Evolutionary conservation across 1,140 invertebrate species (phyloP).

Genomic region (Caenorhabditis tropicalis): DNA sequence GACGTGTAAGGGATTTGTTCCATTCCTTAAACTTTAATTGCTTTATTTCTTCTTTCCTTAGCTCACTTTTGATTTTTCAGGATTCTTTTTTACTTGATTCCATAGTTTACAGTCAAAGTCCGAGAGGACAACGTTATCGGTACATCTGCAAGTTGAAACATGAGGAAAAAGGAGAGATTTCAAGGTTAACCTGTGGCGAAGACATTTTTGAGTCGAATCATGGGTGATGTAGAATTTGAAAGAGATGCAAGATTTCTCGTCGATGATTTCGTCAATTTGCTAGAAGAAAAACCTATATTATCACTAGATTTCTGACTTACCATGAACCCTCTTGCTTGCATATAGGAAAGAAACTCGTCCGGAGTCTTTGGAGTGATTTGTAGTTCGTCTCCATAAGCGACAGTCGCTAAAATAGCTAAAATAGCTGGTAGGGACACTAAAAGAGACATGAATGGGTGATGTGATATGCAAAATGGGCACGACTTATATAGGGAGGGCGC

Average conservation of each 20-base stretch:
- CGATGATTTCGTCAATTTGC: slow-evolving; percentile 12
- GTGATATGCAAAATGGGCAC: slow-evolving; percentile 22
- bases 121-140: not conserved
- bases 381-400: not conserved
- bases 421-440: slow-evolving; percentile 28
- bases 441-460: slow-evolving; percentile 36
- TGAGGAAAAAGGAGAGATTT: not conserved
- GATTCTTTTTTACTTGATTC: slow-evolving; percentile 9
- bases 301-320: not conserved
- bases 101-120: slow-evolving; percentile 16
- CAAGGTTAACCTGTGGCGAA: not conserved
- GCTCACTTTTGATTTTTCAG: not conserved
- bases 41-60: not conserved
- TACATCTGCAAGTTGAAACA: not conserved
- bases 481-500: slow-evolving; percentile 32
- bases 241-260: not conserved
- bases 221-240: slow-evolving; percentile 37
- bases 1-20: not conserved
- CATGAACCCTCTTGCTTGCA: slow-evolving; percentile 16
- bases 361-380: not conserved
- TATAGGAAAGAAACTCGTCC: not conserved
- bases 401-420: not conserved
- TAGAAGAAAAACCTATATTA: not conserved
- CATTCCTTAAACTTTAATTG: too few relatives aligned
- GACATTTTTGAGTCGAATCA: slow-evolving; percentile 12